A percentile compares a stretch with the other conserved stretches of the same genome.
Evolutionary conservation across 2,113 vertebrate species (phyloP).

Genomic region (Dinomys branickii): DNA sequence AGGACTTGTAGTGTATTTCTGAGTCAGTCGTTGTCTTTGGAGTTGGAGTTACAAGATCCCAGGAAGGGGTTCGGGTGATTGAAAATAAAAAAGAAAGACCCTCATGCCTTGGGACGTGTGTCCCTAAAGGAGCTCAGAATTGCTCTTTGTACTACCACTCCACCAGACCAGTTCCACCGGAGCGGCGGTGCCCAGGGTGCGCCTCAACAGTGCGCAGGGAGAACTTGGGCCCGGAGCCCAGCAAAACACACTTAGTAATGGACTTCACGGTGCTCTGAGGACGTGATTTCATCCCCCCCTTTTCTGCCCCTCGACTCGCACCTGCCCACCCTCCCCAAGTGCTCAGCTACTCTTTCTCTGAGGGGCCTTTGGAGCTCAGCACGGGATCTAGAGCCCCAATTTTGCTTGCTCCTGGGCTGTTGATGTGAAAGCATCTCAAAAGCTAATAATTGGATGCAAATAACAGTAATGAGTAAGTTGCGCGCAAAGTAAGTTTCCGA

Average conservation of each 20-base stretch:
- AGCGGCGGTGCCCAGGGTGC: neutral
- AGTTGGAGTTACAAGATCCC: neutral
- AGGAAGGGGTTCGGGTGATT: neutral
- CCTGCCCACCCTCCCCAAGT: accelerated
- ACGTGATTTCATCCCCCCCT: neutral
- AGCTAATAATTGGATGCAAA: neutral
- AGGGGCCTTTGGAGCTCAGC: neutral
- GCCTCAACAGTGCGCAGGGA: neutral
- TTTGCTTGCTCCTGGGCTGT: neutral
- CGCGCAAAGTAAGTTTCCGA: neutral
- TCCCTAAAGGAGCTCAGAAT: neutral
- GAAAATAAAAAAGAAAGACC: neutral
- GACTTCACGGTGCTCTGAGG: neutral
- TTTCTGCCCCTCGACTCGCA: neutral
- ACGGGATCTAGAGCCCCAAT: neutral
- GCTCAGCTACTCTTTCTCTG: neutral
- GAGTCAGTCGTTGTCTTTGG: neutral
- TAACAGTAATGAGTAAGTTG: neutral
- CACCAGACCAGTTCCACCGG: neutral
- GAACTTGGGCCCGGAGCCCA: neutral
- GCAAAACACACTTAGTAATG: neutral
- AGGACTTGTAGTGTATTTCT: constrained; percentile 67
- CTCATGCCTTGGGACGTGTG: neutral
- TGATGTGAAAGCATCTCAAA: constrained; percentile 5
- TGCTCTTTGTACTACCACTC: neutral